Percentiles rank a stretch among this genome's conserved stretches.
Evolutionary conservation across 2,888 invertebrate genomes (phyloP).

Genomic region (Mesorhabditis spiculigera): DNA sequence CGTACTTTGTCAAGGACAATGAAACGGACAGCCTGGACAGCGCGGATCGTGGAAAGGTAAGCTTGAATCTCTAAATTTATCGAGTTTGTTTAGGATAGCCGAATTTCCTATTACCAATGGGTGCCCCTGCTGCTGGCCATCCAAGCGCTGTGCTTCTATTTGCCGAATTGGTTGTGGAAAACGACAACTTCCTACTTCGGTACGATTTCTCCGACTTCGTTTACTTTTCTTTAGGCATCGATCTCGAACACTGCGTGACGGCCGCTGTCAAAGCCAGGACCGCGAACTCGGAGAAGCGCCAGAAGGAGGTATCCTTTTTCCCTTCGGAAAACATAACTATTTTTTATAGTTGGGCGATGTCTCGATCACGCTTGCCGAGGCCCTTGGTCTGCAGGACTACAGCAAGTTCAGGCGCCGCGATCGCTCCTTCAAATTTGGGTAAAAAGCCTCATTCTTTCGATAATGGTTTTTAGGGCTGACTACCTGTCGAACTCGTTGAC

Average conservation of each 20-base stretch:
- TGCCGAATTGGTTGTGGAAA: not conserved
- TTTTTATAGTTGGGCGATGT: not conserved
- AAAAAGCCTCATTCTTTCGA: too few relatives aligned
- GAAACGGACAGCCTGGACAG: not conserved
- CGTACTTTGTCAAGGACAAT: constrained; percentile 3
- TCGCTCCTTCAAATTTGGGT: not conserved
- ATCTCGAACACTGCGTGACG: not conserved
- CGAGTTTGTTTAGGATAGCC: not conserved
- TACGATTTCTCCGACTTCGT: not conserved
- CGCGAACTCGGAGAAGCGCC: not conserved
- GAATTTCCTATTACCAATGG: not conserved
- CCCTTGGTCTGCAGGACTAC: not conserved
- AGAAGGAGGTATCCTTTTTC: not conserved
- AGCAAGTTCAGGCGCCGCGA: not conserved
- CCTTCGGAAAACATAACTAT: not conserved
- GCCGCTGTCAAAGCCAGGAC: not conserved
- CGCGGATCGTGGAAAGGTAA: not conserved
- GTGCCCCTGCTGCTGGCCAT: not conserved
- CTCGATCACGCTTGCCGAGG: not conserved
- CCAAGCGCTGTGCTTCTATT: not conserved
- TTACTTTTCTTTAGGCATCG: not conserved
- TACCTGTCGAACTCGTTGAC: not conserved
- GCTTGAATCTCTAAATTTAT: not conserved
- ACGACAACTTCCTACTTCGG: not conserved
- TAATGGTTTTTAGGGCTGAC: not conserved